phyloP scores from a whole-genome alignment of 2,888 invertebrate species.

The Thyatira batis region DNA sequence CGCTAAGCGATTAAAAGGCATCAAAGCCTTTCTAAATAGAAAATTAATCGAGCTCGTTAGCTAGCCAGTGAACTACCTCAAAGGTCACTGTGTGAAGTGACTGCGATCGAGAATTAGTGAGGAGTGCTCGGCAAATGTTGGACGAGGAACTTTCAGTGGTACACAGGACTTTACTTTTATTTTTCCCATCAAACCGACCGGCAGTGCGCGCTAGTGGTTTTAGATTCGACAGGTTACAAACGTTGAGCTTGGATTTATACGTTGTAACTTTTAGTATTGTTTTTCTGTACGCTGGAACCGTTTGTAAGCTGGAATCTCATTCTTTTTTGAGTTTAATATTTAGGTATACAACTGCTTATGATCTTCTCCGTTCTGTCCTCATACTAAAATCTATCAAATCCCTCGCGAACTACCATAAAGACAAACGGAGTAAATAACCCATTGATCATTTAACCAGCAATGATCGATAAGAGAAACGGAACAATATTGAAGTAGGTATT shows the following conservation, averaged over 20 bases:
- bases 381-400: no score
- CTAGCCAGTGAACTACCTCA: conserved; percentile 1
- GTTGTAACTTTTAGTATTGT: background rate
- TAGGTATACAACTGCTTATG: no score
- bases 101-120: conserved; percentile 23
- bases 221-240: background rate
- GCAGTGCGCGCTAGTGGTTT: background rate
- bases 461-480: no score
- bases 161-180: conserved; percentile 9
- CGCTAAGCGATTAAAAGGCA: background rate
- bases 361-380: no score
- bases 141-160: conserved; percentile 14
- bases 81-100: conserved; percentile 20
- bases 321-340: no score
- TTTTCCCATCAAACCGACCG: conserved; percentile 1
- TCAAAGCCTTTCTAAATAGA: background rate
- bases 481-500: no score
- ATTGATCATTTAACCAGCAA: no score
- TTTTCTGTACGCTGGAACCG: no score
- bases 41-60: background rate
- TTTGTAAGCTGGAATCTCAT: no score
- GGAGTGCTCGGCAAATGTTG: conserved; percentile 35
- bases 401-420: no score
- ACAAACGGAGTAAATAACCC: no score
- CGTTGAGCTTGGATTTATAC: background rate